Evolutionary conservation across 2,113 vertebrate genomes (phyloP).

Genomic region (Otocyon megalotis): DNA sequence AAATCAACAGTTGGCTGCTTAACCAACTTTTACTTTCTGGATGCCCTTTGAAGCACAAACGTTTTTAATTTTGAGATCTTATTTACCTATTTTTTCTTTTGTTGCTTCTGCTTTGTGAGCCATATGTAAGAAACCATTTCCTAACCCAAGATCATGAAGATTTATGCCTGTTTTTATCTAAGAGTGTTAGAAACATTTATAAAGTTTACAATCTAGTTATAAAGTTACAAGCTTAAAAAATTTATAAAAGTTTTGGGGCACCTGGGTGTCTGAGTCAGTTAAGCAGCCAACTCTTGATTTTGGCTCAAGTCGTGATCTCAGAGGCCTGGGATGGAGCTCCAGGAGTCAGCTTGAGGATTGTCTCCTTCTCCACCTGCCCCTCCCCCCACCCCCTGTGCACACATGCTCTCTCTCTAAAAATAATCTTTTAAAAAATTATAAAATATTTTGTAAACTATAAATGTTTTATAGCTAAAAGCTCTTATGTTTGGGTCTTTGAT

Average conservation of each 20-base stretch:
- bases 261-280: background rate
- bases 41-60: background rate
- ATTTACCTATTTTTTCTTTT: constrained; percentile 9
- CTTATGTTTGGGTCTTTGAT: background rate
- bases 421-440: background rate
- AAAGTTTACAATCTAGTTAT: constrained; percentile 25
- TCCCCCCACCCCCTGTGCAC: background rate
- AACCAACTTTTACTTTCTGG: background rate
- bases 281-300: background rate
- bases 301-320: background rate
- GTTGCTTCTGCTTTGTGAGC: background rate
- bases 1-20: too few relatives aligned
- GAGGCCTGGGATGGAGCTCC: background rate
- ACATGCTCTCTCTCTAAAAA: background rate
- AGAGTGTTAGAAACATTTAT: background rate
- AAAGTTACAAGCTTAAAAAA: constrained; percentile 14
- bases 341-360: background rate
- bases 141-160: background rate
- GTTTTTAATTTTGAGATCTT: background rate
- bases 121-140: constrained; percentile 35
- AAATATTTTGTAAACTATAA: background rate
- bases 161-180: background rate
- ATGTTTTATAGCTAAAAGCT: constrained; percentile 25
- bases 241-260: background rate
- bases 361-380: background rate